A percentile compares a stretch with the other conserved stretches of the same genome.
Conservation (phyloP, 92 coral and sea anemone species). For the Zoanthus gigantus region DNA sequence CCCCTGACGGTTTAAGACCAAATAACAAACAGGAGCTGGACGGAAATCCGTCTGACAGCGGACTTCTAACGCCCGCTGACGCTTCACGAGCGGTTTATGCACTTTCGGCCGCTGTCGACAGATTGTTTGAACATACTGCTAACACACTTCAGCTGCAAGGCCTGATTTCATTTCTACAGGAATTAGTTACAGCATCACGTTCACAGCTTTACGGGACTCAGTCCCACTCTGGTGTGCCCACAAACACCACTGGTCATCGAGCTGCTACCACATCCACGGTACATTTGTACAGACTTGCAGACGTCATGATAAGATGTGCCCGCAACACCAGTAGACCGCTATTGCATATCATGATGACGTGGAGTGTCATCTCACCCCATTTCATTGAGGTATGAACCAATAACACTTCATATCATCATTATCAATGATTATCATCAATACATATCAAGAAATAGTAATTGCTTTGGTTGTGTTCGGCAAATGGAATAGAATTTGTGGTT, state of each 20-base stretch:
- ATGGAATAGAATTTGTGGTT: too few species aligned
- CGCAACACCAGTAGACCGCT: conserved; percentile 97
- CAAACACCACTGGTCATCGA: conserved; percentile 54
- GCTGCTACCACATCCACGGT: conserved; percentile 76
- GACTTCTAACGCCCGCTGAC: conserved; percentile 83
- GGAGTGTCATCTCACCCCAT: conserved; percentile 93
- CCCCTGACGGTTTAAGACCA: conserved; percentile 74
- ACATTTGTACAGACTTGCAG: conserved; percentile 95
- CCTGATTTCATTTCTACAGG: conserved; percentile 73
- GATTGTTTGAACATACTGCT: conserved; percentile 97
- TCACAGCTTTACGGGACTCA: conserved; percentile 81
- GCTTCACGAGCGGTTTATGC: conserved; percentile 98
- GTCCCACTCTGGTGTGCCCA: conserved; percentile 46
- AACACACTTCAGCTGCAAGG: conserved; percentile 85
- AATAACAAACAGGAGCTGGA: conserved; percentile 75
- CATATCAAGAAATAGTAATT: too few species aligned
- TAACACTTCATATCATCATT: background rate
- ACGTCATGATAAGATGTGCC: conserved; percentile 96
- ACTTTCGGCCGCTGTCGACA: conserved; percentile 96
- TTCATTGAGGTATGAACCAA: conserved; percentile 82
- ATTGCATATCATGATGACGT: conserved; percentile 95
- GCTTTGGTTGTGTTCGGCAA: too few species aligned
- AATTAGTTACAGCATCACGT: conserved; percentile 85
- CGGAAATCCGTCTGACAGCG: conserved; percentile 68
- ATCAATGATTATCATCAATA: background rate